Evolutionary conservation across 2,797 vertebrate species (phyloP).

Genomic region (Hyperoplus lanceolatus): DNA sequence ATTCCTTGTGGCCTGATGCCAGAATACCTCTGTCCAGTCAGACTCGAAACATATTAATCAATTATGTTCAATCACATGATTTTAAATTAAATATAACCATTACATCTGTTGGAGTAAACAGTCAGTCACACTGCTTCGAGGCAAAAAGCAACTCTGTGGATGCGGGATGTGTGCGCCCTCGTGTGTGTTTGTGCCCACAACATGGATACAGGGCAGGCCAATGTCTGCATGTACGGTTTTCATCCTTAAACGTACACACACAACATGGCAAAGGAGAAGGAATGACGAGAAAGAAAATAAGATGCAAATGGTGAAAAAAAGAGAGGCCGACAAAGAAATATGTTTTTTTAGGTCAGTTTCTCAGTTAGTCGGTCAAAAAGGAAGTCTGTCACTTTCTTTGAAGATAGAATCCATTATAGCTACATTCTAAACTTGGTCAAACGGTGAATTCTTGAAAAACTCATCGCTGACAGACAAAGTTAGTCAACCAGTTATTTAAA

Average conservation of each 20-base stretch:
- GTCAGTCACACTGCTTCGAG: constrained; percentile 13
- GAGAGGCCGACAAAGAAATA: not conserved
- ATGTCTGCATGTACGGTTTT: constrained; percentile 5
- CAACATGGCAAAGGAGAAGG: too few species aligned
- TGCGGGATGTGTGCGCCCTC: not conserved
- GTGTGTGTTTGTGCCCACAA: constrained; percentile 10
- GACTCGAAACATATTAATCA: constrained; percentile 48
- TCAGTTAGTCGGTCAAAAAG: not conserved
- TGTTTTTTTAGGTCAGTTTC: not conserved
- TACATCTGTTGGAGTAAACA: constrained; percentile 37
- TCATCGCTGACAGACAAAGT: constrained; percentile 12
- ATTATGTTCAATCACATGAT: constrained; percentile 49
- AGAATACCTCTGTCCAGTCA: not conserved
- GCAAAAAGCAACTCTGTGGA: not conserved
- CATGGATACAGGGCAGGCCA: not conserved
- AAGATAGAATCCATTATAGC: not conserved
- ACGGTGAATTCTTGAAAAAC: not conserved
- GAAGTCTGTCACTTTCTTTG: not conserved
- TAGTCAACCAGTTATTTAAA: constrained; percentile 22
- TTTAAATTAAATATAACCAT: constrained; percentile 60
- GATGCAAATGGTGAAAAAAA: constrained; percentile 1
- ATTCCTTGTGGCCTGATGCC: constrained; percentile 17
- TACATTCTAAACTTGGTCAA: too few species aligned
- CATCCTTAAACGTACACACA: not conserved
- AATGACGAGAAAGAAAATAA: not conserved